These are phyloP conservation scores for Adelphocoris suturalis DNA, from an alignment of 2,888 invertebrate species.

Conservation along the genomic window DNA sequence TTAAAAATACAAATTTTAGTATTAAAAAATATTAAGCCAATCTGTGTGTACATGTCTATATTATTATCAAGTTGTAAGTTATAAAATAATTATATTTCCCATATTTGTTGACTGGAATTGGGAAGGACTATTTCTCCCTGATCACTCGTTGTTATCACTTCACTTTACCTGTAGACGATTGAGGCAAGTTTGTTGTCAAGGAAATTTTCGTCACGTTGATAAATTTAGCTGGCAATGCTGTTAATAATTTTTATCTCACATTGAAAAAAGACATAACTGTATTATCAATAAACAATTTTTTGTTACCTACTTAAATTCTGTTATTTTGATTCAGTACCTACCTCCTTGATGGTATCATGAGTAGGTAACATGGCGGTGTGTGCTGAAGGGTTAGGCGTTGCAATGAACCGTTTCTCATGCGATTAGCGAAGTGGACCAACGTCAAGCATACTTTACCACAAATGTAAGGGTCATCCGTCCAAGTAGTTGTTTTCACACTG, in stretches of 20 bases:
- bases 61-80: conserved; percentile 41
- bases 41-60: conserved; percentile 62
- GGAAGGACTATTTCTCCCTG: conserved; percentile 67
- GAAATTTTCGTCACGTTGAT: conserved; percentile 68
- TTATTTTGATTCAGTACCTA: not conserved
- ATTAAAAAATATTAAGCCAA: conserved; percentile 54
- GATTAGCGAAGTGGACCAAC: no score
- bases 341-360: no score
- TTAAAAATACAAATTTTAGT: conserved; percentile 44
- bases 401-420: no score
- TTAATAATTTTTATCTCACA: conserved; percentile 74
- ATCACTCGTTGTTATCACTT: conserved; percentile 55
- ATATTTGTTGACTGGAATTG: conserved; percentile 69
- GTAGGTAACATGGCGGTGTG: no score
- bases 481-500: no score
- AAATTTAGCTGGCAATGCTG: conserved; percentile 74
- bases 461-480: no score
- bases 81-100: conserved; percentile 42
- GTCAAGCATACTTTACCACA: no score
- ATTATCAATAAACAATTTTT: conserved; percentile 74
- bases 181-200: conserved; percentile 15
- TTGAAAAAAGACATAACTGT: conserved; percentile 75
- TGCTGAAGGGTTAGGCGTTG: no score
- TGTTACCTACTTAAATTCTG: conserved; percentile 62
- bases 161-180: conserved; percentile 32